These are phyloP conservation scores for Burhinus oedicnemus DNA, from an alignment of 2,113 vertebrate species.

Conservation along the genomic window DNA sequence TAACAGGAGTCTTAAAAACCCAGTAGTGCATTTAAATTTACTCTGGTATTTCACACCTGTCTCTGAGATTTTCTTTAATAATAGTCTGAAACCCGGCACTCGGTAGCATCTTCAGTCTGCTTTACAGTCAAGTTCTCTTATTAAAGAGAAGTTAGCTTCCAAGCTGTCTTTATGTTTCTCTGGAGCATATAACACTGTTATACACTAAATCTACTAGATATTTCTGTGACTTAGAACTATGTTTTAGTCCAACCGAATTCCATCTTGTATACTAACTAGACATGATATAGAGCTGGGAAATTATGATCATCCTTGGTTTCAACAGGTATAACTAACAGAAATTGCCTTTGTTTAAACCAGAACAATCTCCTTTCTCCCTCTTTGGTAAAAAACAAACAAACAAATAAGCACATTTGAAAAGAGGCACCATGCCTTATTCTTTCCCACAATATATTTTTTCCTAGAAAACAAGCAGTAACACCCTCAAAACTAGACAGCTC, in stretches of 20 bases:
- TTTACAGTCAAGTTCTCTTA: background rate
- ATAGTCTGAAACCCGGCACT: background rate
- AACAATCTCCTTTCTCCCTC: background rate
- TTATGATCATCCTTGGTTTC: background rate
- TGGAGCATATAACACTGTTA: background rate
- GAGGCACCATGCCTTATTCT: background rate
- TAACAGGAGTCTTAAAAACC: background rate
- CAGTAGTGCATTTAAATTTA: background rate
- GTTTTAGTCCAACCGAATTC: background rate
- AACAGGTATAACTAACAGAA: background rate
- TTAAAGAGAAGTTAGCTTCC: background rate
- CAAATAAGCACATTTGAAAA: background rate
- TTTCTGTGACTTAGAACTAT: background rate
- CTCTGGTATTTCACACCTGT: background rate
- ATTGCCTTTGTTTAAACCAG: background rate
- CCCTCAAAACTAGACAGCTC: background rate
- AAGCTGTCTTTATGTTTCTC: background rate
- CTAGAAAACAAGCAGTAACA: background rate
- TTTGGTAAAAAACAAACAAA: background rate
- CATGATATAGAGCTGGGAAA: background rate
- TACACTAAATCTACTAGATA: background rate
- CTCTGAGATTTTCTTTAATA: background rate
- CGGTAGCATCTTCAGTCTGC: background rate
- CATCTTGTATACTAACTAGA: background rate
- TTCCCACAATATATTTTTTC: background rate